Evolutionary conservation across 2,888 invertebrate species (phyloP).

Genomic region (Cataglyphis livida): DNA sequence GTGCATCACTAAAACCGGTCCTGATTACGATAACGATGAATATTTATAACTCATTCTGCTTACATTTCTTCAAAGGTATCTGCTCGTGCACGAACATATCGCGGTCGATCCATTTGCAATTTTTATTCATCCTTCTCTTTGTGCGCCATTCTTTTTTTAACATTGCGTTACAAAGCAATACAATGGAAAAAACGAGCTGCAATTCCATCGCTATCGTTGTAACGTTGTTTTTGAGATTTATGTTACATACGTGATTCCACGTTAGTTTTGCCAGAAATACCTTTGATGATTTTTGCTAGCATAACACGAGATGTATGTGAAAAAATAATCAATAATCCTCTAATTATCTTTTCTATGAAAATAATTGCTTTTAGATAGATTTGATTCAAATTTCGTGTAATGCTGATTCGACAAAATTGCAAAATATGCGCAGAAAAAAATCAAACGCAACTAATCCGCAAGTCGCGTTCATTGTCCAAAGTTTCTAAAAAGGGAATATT

Average conservation of each 20-base stretch:
- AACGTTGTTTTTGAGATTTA: neutral
- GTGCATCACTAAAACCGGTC: neutral
- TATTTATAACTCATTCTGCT: conserved; percentile 31
- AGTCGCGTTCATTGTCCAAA: neutral
- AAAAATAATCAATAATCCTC: neutral
- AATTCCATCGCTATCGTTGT: neutral
- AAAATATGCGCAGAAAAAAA: neutral
- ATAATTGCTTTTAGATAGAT: neutral
- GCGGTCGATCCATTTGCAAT: conserved; percentile 23
- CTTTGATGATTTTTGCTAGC: neutral
- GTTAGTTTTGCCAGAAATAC: neutral
- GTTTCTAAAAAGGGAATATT: neutral
- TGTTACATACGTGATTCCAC: neutral
- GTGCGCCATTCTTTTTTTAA: conserved; percentile 8
- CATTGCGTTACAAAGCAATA: conserved; percentile 9
- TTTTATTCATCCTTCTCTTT: conserved; percentile 11
- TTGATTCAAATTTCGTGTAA: neutral
- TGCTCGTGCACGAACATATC: conserved; percentile 6
- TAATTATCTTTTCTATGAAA: neutral
- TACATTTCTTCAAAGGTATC: conserved; percentile 25
- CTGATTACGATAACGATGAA: conserved; percentile 16
- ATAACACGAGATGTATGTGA: neutral
- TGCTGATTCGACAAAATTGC: neutral
- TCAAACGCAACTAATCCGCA: neutral
- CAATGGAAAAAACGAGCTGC: conserved; percentile 11